Percentiles rank a stretch among this genome's conserved stretches.
phyloP scores from a whole-genome alignment of 2,888 invertebrate genomes.

The Drosophila cracens region DNA sequence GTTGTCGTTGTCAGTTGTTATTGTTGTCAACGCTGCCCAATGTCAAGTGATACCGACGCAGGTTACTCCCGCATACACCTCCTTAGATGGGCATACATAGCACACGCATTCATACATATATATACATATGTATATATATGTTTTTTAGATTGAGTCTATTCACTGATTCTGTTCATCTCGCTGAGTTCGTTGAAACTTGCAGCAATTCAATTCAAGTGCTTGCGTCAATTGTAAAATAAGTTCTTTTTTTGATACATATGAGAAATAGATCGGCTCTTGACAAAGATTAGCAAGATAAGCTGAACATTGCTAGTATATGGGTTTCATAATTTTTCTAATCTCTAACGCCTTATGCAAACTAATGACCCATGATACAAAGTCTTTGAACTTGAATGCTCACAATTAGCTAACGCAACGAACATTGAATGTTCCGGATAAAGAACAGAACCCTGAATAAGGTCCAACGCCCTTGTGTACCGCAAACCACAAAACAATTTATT shows the following conservation, averaged over 20 bases:
- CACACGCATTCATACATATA: not conserved
- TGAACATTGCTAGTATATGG: not conserved
- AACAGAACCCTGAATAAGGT: constrained; percentile 7
- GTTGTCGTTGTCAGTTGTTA: constrained; percentile 14
- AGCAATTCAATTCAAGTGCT: constrained; percentile 19
- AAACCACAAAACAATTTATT: constrained; percentile 35
- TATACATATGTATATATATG: not conserved
- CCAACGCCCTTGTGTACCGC: not conserved
- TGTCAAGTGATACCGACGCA: constrained; percentile 19
- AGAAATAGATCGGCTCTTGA: not conserved
- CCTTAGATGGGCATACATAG: not conserved
- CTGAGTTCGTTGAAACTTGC: constrained; percentile 21
- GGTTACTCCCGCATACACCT: constrained; percentile 12
- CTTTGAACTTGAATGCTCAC: constrained; percentile 59
- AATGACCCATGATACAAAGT: constrained; percentile 18
- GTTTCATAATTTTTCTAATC: constrained; percentile 16
- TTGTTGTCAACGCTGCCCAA: constrained; percentile 26
- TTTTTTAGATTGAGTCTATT: constrained; percentile 1
- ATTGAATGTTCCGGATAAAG: constrained; percentile 13
- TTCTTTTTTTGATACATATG: not conserved
- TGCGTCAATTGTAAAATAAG: constrained; percentile 9
- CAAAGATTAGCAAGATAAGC: constrained; percentile 1
- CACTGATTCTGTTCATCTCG: not conserved
- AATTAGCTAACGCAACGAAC: constrained; percentile 39
- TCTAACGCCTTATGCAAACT: constrained; percentile 12